A percentile compares a stretch with the other conserved stretches of the same genome.
Evolutionary conservation across 2,888 invertebrate species (phyloP).

Genomic region (Eupelmus urozonus): DNA sequence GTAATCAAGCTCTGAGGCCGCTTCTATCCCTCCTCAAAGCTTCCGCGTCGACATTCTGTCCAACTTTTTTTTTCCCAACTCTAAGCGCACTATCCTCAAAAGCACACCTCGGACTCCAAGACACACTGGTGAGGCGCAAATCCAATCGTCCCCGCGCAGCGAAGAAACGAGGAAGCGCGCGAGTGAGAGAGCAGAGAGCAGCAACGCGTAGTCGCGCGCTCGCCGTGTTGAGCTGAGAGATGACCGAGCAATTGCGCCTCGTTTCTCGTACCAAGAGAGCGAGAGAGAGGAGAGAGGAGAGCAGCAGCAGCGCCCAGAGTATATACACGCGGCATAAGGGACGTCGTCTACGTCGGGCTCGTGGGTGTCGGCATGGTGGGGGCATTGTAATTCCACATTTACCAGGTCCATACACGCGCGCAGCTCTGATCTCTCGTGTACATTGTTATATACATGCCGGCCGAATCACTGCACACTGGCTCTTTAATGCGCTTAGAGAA

Average conservation of each 20-base stretch:
- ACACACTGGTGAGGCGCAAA: too few relatives aligned
- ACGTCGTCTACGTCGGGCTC: background rate
- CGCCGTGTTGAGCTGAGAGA: too few relatives aligned
- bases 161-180: too few relatives aligned
- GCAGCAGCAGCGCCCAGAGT: constrained; percentile 47
- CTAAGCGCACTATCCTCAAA: too few relatives aligned
- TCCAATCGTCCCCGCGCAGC: too few relatives aligned
- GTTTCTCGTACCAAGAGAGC: too few relatives aligned
- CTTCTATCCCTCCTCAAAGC: background rate
- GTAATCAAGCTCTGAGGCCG: constrained; percentile 23
- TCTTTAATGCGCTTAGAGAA: too few relatives aligned
- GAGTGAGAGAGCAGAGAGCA: too few relatives aligned
- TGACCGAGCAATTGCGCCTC: constrained; percentile 22
- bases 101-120: too few relatives aligned
- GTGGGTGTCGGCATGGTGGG: constrained; percentile 39
- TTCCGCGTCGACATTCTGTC: constrained; percentile 30
- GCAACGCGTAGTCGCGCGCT: too few relatives aligned
- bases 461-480: constrained; percentile 46
- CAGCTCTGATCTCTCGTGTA: too few relatives aligned
- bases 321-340: constrained; percentile 30
- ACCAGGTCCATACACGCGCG: constrained; percentile 58
- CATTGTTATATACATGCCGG: constrained; percentile 31
- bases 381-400: constrained; percentile 61
- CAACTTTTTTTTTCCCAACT: too few relatives aligned
- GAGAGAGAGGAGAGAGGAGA: constrained; percentile 58